Evolutionary conservation across 2,888 invertebrate species (phyloP).

Genomic region (Drosophila diplacantha): DNA sequence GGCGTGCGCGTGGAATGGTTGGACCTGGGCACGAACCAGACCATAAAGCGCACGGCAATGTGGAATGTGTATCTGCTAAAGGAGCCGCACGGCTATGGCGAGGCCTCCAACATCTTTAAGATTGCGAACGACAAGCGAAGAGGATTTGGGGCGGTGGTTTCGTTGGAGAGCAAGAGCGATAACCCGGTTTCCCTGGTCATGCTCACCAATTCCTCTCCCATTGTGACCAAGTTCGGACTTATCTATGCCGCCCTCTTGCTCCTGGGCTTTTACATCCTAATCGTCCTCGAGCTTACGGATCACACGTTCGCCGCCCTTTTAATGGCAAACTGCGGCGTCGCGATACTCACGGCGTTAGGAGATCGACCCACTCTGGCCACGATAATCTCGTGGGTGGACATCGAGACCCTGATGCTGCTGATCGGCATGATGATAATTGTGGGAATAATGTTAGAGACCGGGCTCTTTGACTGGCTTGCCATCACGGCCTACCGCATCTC

Average conservation of each 20-base stretch:
- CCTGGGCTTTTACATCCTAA: conserved; percentile 85
- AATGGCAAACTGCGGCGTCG: conserved; percentile 83
- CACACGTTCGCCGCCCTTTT: conserved; percentile 56
- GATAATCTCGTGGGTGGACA: conserved; percentile 86
- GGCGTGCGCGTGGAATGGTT: conserved; percentile 1
- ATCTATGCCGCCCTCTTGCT: conserved; percentile 85
- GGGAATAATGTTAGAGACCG: conserved; percentile 86
- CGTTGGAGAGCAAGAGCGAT: neutral
- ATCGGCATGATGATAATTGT: conserved; percentile 90
- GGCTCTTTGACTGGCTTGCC: conserved; percentile 86
- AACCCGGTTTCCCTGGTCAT: conserved; percentile 4
- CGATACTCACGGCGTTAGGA: conserved; percentile 82
- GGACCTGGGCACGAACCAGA: neutral
- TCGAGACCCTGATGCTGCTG: conserved; percentile 83
- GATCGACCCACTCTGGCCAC: conserved; percentile 83
- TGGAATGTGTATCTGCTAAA: conserved; percentile 8
- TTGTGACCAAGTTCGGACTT: conserved; percentile 83
- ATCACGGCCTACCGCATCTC: conserved; percentile 83
- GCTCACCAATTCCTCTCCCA: conserved; percentile 78
- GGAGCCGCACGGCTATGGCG: neutral
- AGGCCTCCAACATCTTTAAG: neutral
- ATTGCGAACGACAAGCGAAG: rapidly evolving
- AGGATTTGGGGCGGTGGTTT: neutral
- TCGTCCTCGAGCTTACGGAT: conserved; percentile 86
- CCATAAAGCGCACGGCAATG: neutral